Evolutionary conservation across 2,888 invertebrate species (phyloP).

Genomic region (Trichogramma evanescens): DNA sequence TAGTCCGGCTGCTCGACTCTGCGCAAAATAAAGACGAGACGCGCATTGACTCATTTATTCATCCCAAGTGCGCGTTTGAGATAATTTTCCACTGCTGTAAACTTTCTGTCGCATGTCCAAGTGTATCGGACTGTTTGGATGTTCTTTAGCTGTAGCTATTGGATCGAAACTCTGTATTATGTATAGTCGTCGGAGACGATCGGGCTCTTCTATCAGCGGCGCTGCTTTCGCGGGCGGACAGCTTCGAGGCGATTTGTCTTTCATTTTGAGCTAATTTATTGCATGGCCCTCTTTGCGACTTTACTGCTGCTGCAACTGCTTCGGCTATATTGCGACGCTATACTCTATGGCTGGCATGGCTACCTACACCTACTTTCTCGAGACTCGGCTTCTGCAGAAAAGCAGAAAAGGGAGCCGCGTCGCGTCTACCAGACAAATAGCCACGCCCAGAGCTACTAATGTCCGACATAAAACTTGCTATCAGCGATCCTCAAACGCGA

Average conservation of each 20-base stretch:
- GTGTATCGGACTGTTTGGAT: too few species aligned
- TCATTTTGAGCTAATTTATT: conserved; percentile 48
- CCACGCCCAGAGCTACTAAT: conserved; percentile 48
- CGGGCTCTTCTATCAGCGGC: conserved; percentile 29
- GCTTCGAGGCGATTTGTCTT: conserved; percentile 47
- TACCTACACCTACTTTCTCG: conserved; percentile 1
- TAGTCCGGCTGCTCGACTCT: too few species aligned
- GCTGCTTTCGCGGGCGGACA: conserved; percentile 49
- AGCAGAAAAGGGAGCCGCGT: too few species aligned
- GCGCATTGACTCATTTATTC: too few species aligned
- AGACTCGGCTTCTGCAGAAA: too few species aligned
- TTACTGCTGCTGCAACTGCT: conserved; percentile 21
- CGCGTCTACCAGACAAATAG: conserved; percentile 29
- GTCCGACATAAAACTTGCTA: conserved; percentile 49
- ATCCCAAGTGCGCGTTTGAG: too few species aligned
- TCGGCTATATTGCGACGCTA: conserved; percentile 18
- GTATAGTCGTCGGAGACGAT: too few species aligned
- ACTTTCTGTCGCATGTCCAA: too few species aligned
- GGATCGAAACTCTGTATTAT: too few species aligned
- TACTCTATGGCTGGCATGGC: conserved; percentile 27
- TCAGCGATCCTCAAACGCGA: conserved; percentile 47
- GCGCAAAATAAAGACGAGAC: too few species aligned
- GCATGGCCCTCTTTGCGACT: conserved; percentile 38
- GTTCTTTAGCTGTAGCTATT: too few species aligned
- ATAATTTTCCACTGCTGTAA: too few species aligned